phyloP scores from a whole-genome alignment of 2,888 invertebrate genomes.

The Dromius quadrimaculatus region DNA sequence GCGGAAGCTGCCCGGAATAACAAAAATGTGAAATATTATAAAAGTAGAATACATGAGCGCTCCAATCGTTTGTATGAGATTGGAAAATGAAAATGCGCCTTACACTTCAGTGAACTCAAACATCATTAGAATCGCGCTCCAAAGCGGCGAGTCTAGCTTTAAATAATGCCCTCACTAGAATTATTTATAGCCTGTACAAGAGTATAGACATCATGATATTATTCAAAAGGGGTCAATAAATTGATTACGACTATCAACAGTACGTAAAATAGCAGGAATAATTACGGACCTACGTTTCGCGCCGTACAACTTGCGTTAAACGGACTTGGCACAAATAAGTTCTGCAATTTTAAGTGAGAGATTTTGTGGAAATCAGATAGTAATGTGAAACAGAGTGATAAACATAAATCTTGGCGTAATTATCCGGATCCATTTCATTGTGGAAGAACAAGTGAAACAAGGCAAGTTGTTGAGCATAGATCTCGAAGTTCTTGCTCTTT shows the following conservation, averaged over 20 bases:
- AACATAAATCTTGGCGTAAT: constrained; percentile 7
- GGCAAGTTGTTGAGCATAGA: constrained; percentile 15
- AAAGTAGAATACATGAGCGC: constrained; percentile 27
- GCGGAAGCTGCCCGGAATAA: constrained; percentile 19
- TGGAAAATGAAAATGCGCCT: constrained; percentile 28
- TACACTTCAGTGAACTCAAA: constrained; percentile 16
- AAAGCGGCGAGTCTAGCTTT: neutral
- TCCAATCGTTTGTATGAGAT: constrained; percentile 30
- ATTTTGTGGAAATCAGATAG: neutral
- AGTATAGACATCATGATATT: neutral
- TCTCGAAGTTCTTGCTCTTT: neutral
- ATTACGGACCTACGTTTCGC: no score
- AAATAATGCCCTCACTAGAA: neutral
- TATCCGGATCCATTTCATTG: neutral
- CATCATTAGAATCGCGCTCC: constrained; percentile 25
- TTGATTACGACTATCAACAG: neutral
- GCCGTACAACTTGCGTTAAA: no score
- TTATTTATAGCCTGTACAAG: no score
- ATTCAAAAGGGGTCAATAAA: neutral
- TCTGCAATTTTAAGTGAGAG: neutral
- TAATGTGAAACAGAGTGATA: no score
- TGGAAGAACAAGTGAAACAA: neutral
- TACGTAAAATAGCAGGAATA: no score
- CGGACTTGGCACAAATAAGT: no score
- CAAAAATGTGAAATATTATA: constrained; percentile 48